Conservation (phyloP, 2,888 invertebrate genomes). For the Petrophora chlorosata region DNA sequence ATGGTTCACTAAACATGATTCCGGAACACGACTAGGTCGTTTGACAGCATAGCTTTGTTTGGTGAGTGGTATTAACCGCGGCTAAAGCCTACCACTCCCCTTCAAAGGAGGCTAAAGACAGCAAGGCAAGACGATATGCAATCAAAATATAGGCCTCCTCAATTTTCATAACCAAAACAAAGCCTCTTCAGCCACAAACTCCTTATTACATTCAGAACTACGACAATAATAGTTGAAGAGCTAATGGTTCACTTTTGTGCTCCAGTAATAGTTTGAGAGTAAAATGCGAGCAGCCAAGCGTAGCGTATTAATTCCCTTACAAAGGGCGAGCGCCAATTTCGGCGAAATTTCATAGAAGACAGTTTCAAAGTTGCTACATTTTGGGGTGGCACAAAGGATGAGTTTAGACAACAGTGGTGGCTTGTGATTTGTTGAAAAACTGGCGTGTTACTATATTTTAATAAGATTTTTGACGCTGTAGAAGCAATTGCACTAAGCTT, state of each 20-base stretch:
- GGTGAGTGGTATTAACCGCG: too few relatives aligned
- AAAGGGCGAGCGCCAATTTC: constrained; percentile 38
- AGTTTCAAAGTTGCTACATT: constrained; percentile 34
- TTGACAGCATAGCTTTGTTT: too few relatives aligned
- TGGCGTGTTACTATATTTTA: background rate
- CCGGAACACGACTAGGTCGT: too few relatives aligned
- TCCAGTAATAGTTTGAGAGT: constrained; percentile 28
- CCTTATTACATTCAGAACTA: constrained; percentile 33
- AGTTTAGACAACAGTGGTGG: constrained; percentile 5
- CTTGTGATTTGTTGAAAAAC: constrained; percentile 10
- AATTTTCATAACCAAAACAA: constrained; percentile 18
- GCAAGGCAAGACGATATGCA: too few relatives aligned
- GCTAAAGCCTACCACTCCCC: too few relatives aligned
- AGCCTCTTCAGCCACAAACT: constrained; percentile 15
- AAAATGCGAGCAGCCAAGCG: constrained; percentile 33
- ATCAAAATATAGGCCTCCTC: too few relatives aligned
- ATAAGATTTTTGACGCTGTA: background rate
- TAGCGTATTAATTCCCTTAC: constrained; percentile 37
- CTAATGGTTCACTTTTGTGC: constrained; percentile 36
- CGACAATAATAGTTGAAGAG: constrained; percentile 35
- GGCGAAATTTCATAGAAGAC: constrained; percentile 33
- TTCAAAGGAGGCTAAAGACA: too few relatives aligned
- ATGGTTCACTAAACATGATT: too few relatives aligned
- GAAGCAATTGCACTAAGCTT: background rate
- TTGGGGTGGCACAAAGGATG: constrained; percentile 26